Conservation (phyloP, 2,888 invertebrate genomes). For the Tyria jacobaeae region DNA sequence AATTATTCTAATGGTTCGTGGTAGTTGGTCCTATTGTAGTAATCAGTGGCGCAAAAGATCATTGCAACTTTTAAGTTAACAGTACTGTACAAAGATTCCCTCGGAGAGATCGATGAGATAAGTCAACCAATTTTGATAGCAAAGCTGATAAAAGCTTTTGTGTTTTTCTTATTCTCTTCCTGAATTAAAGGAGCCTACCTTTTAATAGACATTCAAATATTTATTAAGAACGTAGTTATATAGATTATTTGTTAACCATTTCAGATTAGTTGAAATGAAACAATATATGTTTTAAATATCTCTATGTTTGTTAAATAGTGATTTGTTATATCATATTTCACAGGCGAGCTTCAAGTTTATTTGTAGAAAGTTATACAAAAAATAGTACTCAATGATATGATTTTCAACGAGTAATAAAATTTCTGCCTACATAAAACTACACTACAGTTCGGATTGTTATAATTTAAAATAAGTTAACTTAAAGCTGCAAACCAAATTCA, state of each 20-base stretch:
- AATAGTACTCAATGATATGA: too few relatives aligned
- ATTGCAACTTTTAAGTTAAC: constrained; percentile 3
- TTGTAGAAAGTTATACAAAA: neutral
- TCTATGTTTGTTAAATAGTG: neutral
- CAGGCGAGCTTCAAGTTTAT: neutral
- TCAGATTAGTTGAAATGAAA: neutral
- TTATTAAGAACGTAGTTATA: too few relatives aligned
- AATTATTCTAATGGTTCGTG: too few relatives aligned
- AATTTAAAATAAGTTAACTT: too few relatives aligned
- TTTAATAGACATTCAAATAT: too few relatives aligned
- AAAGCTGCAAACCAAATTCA: too few relatives aligned
- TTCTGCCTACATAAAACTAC: too few relatives aligned
- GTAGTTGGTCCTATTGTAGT: too few relatives aligned
- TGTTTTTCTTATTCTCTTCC: constrained; percentile 1
- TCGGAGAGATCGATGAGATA: constrained; percentile 3
- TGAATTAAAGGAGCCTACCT: too few relatives aligned
- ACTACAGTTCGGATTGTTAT: too few relatives aligned
- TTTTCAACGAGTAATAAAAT: too few relatives aligned
- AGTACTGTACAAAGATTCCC: neutral
- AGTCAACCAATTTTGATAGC: constrained; percentile 6
- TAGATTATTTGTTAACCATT: neutral
- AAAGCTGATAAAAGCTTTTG: constrained; percentile 6
- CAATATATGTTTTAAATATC: neutral
- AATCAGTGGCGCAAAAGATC: too few relatives aligned
- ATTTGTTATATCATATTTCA: neutral